phyloP scores from a whole-genome alignment of 2,888 invertebrate genomes.

The Harpalus rufipes region DNA sequence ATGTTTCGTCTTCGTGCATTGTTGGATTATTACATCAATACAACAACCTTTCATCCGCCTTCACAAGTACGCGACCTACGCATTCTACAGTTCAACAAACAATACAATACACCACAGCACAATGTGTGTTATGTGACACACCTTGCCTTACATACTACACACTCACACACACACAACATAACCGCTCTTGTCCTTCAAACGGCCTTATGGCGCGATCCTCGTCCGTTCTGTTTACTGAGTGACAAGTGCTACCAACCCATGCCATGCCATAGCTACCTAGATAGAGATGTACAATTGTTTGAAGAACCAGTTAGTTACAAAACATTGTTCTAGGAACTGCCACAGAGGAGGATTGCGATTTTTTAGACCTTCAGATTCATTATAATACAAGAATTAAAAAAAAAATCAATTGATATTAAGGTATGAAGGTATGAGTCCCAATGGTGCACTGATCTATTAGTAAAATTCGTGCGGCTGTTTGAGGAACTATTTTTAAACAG shows the following conservation, averaged over 20 bases:
- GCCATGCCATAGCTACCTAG: background rate
- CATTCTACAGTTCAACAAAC: conserved; percentile 44
- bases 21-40: conserved; percentile 11
- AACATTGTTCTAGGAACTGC: background rate
- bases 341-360: background rate
- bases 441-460: too few species aligned
- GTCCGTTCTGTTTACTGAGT: conserved; percentile 12
- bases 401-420: too few species aligned
- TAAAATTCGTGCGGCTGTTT: too few species aligned
- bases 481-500: too few species aligned
- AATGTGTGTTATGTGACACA: conserved; percentile 1
- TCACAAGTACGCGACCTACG: conserved; percentile 38
- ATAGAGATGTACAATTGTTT: conserved; percentile 3
- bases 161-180: background rate
- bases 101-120: conserved; percentile 19
- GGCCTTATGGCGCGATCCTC: conserved; percentile 54
- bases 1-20: too few species aligned
- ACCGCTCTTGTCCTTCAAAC: conserved; percentile 57
- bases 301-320: background rate
- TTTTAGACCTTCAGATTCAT: too few species aligned
- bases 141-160: conserved; percentile 23
- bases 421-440: too few species aligned
- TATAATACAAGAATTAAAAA: too few species aligned
- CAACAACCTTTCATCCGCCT: conserved; percentile 36
- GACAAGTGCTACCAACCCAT: conserved; percentile 25